Evolutionary conservation across 2,797 vertebrate genomes (phyloP).

Genomic region (Tolypeutes matacus): DNA sequence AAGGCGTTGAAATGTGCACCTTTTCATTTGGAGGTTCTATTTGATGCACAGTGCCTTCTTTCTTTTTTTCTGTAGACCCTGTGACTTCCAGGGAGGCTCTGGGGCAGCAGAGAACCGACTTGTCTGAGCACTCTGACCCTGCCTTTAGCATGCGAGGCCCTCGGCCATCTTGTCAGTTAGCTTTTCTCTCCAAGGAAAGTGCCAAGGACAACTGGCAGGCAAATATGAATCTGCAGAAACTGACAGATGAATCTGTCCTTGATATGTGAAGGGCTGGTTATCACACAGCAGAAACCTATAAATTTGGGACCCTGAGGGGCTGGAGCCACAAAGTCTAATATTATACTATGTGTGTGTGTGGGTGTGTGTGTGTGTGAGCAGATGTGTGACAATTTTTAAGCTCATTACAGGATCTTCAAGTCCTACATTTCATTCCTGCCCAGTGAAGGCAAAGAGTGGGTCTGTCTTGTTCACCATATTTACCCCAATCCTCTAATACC

Average conservation of each 20-base stretch:
- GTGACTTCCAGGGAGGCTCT: not conserved
- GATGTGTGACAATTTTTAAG: not conserved
- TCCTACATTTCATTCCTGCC: not conserved
- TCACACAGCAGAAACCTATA: conserved; percentile 17
- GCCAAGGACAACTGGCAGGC: conserved; percentile 32
- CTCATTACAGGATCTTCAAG: not conserved
- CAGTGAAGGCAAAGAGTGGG: not conserved
- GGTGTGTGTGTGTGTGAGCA: too few relatives aligned
- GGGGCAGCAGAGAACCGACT: too few relatives aligned
- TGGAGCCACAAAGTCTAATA: not conserved
- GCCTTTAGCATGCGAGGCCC: not conserved
- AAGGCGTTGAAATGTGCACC: not conserved
- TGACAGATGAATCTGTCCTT: conserved; percentile 51
- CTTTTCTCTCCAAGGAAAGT: conserved; percentile 1
- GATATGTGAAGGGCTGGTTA: conserved; percentile 21
- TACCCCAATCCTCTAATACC: not conserved
- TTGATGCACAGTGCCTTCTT: not conserved
- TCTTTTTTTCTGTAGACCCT: not conserved
- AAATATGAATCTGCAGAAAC: not conserved
- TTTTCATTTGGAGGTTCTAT: not conserved
- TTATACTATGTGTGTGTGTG: not conserved
- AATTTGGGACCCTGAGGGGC: not conserved
- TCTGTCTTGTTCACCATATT: not conserved
- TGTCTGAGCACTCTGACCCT: not conserved
- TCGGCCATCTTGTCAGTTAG: not conserved